Percentiles rank a stretch among this genome's conserved stretches.
Evolutionary conservation across 1,140 invertebrate genomes (phyloP).

Genomic region (Stenopsyche tienmushanensis): DNA sequence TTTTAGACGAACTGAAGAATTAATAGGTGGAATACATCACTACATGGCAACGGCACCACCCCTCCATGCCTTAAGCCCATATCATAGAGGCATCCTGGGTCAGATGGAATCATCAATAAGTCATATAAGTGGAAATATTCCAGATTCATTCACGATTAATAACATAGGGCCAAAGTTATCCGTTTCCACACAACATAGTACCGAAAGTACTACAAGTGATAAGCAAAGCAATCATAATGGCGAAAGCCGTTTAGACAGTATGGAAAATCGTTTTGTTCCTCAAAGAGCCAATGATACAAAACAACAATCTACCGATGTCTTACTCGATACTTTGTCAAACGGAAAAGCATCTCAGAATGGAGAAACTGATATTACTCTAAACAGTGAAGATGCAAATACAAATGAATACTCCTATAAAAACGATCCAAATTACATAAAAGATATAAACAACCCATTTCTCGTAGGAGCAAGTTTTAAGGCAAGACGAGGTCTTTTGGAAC

Average conservation of each 20-base stretch:
- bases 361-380: neutral
- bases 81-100: conserved; percentile 11
- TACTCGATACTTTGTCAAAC: neutral
- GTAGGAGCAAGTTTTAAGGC: conserved; percentile 44
- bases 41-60: conserved; percentile 53
- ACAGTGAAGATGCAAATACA: neutral
- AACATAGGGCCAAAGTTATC: conserved; percentile 34
- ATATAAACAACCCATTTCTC: conserved; percentile 40
- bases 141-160: conserved; percentile 26
- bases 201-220: conserved; percentile 28
- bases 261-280: conserved; percentile 39
- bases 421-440: conserved; percentile 39
- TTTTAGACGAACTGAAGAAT: conserved; percentile 53
- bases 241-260: conserved; percentile 32
- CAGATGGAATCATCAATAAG: conserved; percentile 29
- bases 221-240: conserved; percentile 9
- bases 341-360: conserved; percentile 1
- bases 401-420: conserved; percentile 35
- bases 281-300: conserved; percentile 5
- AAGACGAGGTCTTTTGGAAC: conserved; percentile 51
- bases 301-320: neutral
- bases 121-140: conserved; percentile 30
- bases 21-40: conserved; percentile 54
- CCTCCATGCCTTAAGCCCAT: conserved; percentile 29
- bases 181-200: conserved; percentile 38